Percentiles rank a stretch among this genome's conserved stretches.
phyloP scores from a whole-genome alignment of 2,797 vertebrate species.

The Presbytis comata region DNA sequence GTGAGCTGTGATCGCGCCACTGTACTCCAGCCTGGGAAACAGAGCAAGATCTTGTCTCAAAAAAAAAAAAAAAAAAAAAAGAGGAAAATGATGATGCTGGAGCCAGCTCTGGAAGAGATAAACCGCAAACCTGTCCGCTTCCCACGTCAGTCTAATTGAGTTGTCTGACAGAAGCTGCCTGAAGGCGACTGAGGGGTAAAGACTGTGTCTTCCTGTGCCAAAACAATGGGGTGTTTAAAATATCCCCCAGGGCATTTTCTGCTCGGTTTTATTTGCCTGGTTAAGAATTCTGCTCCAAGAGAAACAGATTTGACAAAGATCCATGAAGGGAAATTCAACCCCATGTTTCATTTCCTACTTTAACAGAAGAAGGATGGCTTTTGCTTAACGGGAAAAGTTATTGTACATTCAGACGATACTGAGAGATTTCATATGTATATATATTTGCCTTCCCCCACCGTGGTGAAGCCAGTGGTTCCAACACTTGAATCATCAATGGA shows the following conservation, averaged over 20 bases:
- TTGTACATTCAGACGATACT: neutral
- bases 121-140: neutral
- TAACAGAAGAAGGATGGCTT: neutral
- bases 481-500: neutral
- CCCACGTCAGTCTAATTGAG: neutral
- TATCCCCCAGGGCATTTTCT: conserved; percentile 37
- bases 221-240: conserved; percentile 26
- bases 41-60: neutral
- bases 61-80: neutral
- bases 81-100: neutral
- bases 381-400: neutral
- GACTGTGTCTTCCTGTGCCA: neutral
- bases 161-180: neutral
- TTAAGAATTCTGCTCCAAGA: conserved; percentile 41
- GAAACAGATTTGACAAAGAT: conserved; percentile 42
- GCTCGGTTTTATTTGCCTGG: conserved; percentile 9
- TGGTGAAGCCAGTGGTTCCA: neutral
- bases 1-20: neutral
- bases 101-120: neutral
- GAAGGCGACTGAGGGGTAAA: neutral
- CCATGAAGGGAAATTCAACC: conserved; percentile 38
- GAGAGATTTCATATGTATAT: neutral
- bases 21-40: neutral
- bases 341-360: conserved; percentile 6
- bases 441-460: neutral